These are phyloP conservation scores for Tachystola acroxantha DNA, from an alignment of 2,888 invertebrate species.

Conservation along the genomic window DNA sequence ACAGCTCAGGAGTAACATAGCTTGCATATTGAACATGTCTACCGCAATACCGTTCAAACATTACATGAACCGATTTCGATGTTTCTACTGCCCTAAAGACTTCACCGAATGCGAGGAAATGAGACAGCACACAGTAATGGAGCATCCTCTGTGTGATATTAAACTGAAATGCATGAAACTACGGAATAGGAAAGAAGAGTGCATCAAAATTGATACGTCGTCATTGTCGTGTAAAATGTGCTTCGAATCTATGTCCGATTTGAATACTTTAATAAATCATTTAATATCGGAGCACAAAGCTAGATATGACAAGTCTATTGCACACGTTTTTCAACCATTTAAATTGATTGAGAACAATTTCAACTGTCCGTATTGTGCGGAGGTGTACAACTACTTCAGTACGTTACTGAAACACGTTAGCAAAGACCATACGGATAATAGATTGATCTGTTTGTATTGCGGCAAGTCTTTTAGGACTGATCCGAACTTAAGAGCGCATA, in stretches of 20 bases:
- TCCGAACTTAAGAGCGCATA: slow-evolving; percentile 47
- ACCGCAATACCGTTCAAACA: slow-evolving; percentile 59
- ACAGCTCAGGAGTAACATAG: slow-evolving; percentile 43
- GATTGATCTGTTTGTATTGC: slow-evolving; percentile 49
- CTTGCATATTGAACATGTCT: slow-evolving; percentile 53
- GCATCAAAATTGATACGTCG: slow-evolving; percentile 54
- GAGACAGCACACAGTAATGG: slow-evolving; percentile 42
- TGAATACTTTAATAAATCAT: slow-evolving; percentile 38
- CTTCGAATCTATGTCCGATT: slow-evolving; percentile 29
- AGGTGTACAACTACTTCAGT: slow-evolving; percentile 44
- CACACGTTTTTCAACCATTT: slow-evolving; percentile 38
- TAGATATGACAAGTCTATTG: slow-evolving; percentile 33
- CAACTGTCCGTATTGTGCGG: slow-evolving; percentile 45
- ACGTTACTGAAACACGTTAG: slow-evolving; percentile 47
- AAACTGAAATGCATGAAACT: slow-evolving; percentile 47
- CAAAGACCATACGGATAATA: slow-evolving; percentile 44
- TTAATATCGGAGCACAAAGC: slow-evolving; percentile 38
- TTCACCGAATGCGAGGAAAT: slow-evolving; percentile 47
- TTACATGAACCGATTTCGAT: slow-evolving; percentile 51
- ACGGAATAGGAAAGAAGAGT: slow-evolving; percentile 45
- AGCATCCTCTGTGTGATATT: slow-evolving; percentile 53
- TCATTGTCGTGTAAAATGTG: slow-evolving; percentile 48
- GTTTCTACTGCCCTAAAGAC: slow-evolving; percentile 60
- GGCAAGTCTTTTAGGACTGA: slow-evolving; percentile 47
- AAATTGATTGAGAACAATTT: slow-evolving; percentile 46